Evolutionary conservation across 2,888 invertebrate species (phyloP).

Genomic region (Euspilapteryx auroguttella): DNA sequence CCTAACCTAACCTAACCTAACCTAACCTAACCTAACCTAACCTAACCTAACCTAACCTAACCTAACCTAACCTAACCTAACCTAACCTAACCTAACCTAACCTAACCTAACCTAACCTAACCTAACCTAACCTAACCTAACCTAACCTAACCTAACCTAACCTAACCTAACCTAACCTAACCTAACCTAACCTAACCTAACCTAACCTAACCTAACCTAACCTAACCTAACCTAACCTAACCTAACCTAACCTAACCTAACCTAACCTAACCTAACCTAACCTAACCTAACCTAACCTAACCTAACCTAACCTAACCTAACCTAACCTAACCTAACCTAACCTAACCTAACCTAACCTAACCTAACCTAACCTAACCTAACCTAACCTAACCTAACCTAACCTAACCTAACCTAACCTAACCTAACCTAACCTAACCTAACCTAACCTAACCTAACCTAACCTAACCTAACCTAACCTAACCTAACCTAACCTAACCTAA

Average conservation of each 20-base stretch:
- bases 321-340: too few species aligned
- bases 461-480: conserved; percentile 8
- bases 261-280: conserved; percentile 10
- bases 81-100: too few species aligned
- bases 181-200: too few species aligned
- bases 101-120: too few species aligned
- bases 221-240: conserved; percentile 10
- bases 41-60: too few species aligned
- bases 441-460: conserved; percentile 7
- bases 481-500: conserved; percentile 7
- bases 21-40: too few species aligned
- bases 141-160: too few species aligned
- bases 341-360: too few species aligned
- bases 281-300: conserved; percentile 10
- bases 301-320: conserved; percentile 12
- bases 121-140: too few species aligned
- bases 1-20: too few species aligned
- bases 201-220: conserved; percentile 10
- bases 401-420: conserved; percentile 7
- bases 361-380: conserved; percentile 11
- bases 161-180: too few species aligned
- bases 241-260: conserved; percentile 10
- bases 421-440: conserved; percentile 8
- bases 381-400: conserved; percentile 4
- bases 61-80: too few species aligned